Evolutionary conservation across 2,797 vertebrate species (phyloP).

Genomic region (Darevskia nairensis): DNA sequence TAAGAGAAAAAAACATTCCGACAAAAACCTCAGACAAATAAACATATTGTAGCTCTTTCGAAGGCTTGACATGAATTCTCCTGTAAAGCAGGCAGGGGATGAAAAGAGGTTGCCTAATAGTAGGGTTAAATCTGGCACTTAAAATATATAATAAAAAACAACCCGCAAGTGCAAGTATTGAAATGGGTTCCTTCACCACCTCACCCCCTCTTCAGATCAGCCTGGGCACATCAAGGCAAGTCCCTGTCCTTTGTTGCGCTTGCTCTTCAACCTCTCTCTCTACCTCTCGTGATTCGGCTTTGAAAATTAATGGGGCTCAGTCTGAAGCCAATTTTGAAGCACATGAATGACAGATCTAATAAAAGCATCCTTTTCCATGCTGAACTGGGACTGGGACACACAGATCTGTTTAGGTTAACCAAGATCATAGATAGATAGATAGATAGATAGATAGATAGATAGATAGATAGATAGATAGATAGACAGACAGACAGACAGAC

Average conservation of each 20-base stretch:
- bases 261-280: neutral
- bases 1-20: slow-evolving; percentile 5
- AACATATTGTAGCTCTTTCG: neutral
- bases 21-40: neutral
- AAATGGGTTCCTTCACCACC: neutral
- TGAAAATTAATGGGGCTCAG: slow-evolving; percentile 30
- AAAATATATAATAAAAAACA: too few species aligned
- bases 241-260: neutral
- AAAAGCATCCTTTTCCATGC: slow-evolving; percentile 23
- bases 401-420: slow-evolving; percentile 7
- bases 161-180: slow-evolving; percentile 22
- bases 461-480: too few species aligned
- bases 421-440: neutral
- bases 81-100: neutral
- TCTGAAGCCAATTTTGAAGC: slow-evolving; percentile 24
- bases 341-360: slow-evolving; percentile 25
- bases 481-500: too few species aligned
- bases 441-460: too few species aligned
- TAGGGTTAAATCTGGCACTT: neutral
- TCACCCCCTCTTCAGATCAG: neutral
- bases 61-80: slow-evolving; percentile 17
- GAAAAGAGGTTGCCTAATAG: neutral
- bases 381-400: slow-evolving; percentile 15
- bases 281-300: slow-evolving; percentile 22
- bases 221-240: neutral